Conservation (phyloP, 37 sponge, comb jelly and placozoan species). For the Halichondria panicea region DNA sequence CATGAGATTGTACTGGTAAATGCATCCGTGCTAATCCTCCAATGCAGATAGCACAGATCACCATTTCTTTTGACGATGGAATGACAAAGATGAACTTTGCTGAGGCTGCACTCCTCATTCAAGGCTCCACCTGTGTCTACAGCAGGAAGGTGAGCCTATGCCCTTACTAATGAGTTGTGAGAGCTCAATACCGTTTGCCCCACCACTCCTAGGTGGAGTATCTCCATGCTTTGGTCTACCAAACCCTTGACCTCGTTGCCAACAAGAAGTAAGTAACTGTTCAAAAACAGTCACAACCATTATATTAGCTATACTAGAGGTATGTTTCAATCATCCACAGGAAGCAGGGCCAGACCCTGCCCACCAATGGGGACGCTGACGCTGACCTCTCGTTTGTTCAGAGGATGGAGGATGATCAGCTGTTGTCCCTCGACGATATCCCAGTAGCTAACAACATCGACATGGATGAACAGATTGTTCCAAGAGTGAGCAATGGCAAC, state of each 20-base stretch:
- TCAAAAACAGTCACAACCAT: not conserved
- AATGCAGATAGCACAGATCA: constrained; percentile 80
- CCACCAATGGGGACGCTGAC: constrained; percentile 68
- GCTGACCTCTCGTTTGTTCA: constrained; percentile 58
- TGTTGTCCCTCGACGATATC: constrained; percentile 78
- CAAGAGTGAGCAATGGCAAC: not conserved
- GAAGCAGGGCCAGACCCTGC: constrained; percentile 42
- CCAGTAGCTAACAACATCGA: constrained; percentile 73
- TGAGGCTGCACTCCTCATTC: constrained; percentile 98
- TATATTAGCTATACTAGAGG: not conserved
- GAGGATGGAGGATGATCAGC: constrained; percentile 45
- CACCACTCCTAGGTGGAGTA: constrained; percentile 82
- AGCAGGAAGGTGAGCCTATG: constrained; percentile 83
- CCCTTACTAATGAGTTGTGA: too few species aligned
- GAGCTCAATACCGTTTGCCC: too few species aligned
- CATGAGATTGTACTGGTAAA: too few species aligned
- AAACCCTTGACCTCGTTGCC: constrained; percentile 85
- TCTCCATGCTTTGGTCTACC: constrained; percentile 89
- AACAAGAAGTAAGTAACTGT: constrained; percentile 64
- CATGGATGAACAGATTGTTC: constrained; percentile 54
- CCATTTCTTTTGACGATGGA: constrained; percentile 88
- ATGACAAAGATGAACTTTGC: constrained; percentile 82
- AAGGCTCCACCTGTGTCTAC: constrained; percentile 97
- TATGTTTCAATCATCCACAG: constrained; percentile 6
- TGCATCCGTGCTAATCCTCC: too few species aligned